A percentile compares a stretch with the other conserved stretches of the same genome.
These are phyloP conservation scores for Chinchilla lanigera DNA, from an alignment of 2,113 vertebrate species.

Conservation along the genomic window DNA sequence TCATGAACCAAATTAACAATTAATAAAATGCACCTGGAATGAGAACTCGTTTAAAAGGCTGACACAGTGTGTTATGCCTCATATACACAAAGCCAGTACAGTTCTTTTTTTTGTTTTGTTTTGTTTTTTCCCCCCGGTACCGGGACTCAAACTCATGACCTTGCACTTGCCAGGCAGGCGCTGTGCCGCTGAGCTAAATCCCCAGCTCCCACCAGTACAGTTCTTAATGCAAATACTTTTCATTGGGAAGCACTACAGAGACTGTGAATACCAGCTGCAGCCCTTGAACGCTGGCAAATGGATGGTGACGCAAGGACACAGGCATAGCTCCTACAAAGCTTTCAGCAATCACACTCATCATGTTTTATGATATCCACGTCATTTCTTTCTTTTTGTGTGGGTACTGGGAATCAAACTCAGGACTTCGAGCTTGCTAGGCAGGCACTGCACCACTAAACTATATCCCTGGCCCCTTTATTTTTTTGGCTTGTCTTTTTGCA, in stretches of 20 bases:
- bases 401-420: too few relatives aligned
- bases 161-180: too few relatives aligned
- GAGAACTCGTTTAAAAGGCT: constrained; percentile 8
- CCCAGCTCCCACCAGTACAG: too few relatives aligned
- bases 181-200: too few relatives aligned
- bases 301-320: not conserved
- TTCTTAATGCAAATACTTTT: constrained; percentile 5
- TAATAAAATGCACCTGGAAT: constrained; percentile 25
- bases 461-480: not conserved
- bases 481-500: not conserved
- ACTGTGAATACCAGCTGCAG: not conserved
- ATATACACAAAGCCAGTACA: not conserved
- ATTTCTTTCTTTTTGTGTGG: constrained; percentile 29
- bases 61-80: not conserved
- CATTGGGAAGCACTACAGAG: constrained; percentile 19
- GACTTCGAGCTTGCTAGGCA: too few relatives aligned
- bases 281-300: not conserved
- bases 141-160: too few relatives aligned
- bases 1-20: constrained; percentile 46
- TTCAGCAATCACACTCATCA: constrained; percentile 54
- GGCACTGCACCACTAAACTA: too few relatives aligned
- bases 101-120: too few relatives aligned
- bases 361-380: constrained; percentile 87
- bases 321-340: constrained; percentile 7
- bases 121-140: too few relatives aligned